phyloP scores from a whole-genome alignment of 2,888 invertebrate genomes.

The Asteroscopus sphinx region DNA sequence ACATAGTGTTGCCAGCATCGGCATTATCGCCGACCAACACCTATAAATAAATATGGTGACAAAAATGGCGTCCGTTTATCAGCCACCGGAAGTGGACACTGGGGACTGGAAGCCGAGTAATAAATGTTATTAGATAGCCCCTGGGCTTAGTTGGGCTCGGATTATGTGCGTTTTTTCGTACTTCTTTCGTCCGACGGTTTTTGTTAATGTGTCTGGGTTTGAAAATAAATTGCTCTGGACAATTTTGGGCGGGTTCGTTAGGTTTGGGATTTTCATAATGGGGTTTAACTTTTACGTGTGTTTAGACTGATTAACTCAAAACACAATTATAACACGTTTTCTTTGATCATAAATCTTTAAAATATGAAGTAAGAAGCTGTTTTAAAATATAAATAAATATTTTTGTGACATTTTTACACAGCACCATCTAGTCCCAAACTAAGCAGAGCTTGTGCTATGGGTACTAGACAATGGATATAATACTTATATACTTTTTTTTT shows the following conservation, averaged over 20 bases:
- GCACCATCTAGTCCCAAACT: too few species aligned
- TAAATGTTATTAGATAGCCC: constrained; percentile 90
- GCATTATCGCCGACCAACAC: constrained; percentile 83
- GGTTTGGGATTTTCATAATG: constrained; percentile 35
- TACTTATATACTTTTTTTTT: too few species aligned
- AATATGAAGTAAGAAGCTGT: too few species aligned
- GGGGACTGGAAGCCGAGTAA: constrained; percentile 86
- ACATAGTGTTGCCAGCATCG: constrained; percentile 76
- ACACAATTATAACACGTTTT: background rate
- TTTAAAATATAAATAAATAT: too few species aligned
- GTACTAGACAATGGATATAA: too few species aligned
- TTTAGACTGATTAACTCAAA: constrained; percentile 15
- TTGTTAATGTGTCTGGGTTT: constrained; percentile 88
- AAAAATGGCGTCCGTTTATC: constrained; percentile 90
- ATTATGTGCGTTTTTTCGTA: constrained; percentile 79
- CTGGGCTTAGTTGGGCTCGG: constrained; percentile 85
- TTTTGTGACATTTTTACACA: too few species aligned
- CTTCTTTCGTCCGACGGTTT: constrained; percentile 81
- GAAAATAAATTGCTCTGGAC: constrained; percentile 83
- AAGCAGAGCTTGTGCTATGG: too few species aligned
- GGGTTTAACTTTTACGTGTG: constrained; percentile 6
- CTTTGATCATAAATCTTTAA: too few species aligned
- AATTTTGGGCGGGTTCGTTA: constrained; percentile 67
- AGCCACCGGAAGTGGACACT: constrained; percentile 88
- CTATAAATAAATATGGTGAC: constrained; percentile 90